Base-by-base conservation (phyloP, 1,140 invertebrate genomes). In the Drosophila trapezifrons region DNA sequence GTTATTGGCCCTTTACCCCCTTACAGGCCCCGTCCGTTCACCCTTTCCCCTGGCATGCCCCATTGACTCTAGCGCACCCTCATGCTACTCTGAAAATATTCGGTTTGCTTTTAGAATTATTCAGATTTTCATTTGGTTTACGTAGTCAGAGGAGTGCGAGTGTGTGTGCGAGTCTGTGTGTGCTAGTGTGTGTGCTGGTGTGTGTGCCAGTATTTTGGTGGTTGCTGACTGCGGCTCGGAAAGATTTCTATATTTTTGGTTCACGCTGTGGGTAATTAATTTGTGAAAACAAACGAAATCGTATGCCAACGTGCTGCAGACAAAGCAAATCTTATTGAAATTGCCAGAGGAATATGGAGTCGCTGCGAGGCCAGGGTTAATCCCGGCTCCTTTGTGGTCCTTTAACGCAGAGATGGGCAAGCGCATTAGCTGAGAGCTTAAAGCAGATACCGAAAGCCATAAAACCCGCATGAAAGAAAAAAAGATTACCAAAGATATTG, bases 261-360 rank as follows among this genome's bases (percentile, higher is more conserved):
- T 45, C 37, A 46, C 76, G 67, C 81, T 80, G 81, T 79, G 81
- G 82, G 81, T 78, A 83, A 85, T 85, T 85, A 80, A 85, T 81
- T 78, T 85, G 81, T 81, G 69, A 63, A 81, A 73, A 84, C 65
- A 60, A 77, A 57, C 58, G 45, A 69, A 69, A 54, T 51, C 65
- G 60, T 66, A 66, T 69, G 51, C 52, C 29, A 66, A 43, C 58
- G 69, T 29, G 59, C 43, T 17, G 59, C 46, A 63, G 62, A 66
- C 58, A 72, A 65, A 80, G 67, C 51, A 70, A 85, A 84, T 85
- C 63, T 62, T 47, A 72, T 71, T 65, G 54, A 47, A 55, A 75
- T 69, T 64, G 57, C 13, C 29, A 49, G 27, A 15, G 29, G 25
- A 27, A 32, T 10, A 32, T 29, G 47, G 15, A 29, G 27, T 29